A percentile compares a stretch with the other conserved stretches of the same genome.
Evolutionary conservation across 2,888 invertebrate species (phyloP).

Genomic region (Cenopis cana): DNA sequence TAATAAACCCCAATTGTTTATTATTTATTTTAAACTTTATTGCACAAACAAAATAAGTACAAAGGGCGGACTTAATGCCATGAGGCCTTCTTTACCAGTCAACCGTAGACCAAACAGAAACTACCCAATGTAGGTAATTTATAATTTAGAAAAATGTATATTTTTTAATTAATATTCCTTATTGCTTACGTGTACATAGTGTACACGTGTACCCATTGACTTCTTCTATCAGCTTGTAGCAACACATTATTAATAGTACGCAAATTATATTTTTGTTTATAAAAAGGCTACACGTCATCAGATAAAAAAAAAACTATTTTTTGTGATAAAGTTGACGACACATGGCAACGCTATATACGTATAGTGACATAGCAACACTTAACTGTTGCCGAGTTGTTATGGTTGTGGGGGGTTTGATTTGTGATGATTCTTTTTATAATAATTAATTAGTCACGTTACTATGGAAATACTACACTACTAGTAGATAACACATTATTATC

Average conservation of each 20-base stretch:
- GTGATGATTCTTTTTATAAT: background rate
- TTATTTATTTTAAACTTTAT: no score
- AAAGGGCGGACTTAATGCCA: no score
- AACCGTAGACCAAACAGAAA: no score
- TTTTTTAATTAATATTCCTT: no score
- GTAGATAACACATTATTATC: background rate
- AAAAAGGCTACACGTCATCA: background rate
- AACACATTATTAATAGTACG: background rate
- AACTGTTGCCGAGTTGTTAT: background rate
- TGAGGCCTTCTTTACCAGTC: no score
- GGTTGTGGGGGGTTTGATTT: background rate
- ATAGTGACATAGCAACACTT: conserved; percentile 11
- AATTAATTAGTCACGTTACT: background rate
- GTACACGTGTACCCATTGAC: no score
- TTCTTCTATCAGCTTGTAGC: background rate
- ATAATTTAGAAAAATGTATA: no score
- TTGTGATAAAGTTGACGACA: background rate
- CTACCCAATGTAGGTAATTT: no score
- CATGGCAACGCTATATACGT: background rate
- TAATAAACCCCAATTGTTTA: no score
- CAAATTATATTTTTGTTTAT: background rate
- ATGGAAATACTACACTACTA: background rate
- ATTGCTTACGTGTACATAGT: no score
- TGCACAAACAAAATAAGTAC: no score
- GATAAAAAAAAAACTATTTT: background rate